phyloP scores from a whole-genome alignment of 1,140 invertebrate species.

The Hermetia illucens region DNA sequence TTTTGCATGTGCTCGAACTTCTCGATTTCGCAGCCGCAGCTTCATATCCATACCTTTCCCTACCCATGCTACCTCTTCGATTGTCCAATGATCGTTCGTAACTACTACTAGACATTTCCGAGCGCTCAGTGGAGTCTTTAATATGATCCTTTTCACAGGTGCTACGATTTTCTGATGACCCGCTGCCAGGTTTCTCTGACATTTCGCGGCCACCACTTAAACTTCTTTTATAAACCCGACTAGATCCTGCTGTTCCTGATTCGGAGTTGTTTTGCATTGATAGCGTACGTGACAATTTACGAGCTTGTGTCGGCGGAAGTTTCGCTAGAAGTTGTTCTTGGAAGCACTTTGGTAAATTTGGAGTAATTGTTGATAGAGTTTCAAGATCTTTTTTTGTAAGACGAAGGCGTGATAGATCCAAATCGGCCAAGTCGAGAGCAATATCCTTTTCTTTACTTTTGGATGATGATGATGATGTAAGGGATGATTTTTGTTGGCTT shows the following conservation, averaged over 20 bases:
- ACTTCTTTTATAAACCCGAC: conserved; percentile 26
- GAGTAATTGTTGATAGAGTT: conserved; percentile 46
- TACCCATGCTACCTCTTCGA: no score
- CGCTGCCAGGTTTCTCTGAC: background rate
- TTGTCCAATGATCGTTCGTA: no score
- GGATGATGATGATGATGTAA: no score
- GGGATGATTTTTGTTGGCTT: no score
- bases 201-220: conserved; percentile 20
- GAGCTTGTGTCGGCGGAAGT: conserved; percentile 43
- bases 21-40: conserved; percentile 6
- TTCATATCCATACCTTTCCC: conserved; percentile 9
- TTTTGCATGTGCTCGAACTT: conserved; percentile 20
- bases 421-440: conserved; percentile 43
- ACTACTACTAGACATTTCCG: no score
- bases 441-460: conserved; percentile 31
- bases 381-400: conserved; percentile 47
- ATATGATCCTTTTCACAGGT: background rate
- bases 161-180: background rate
- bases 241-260: conserved; percentile 3
- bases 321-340: conserved; percentile 47
- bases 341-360: conserved; percentile 43
- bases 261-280: conserved; percentile 32
- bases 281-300: conserved; percentile 42
- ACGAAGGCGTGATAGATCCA: conserved; percentile 46
- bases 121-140: no score